These are phyloP conservation scores for Machimus rusticus DNA, from an alignment of 2,888 invertebrate species.

Conservation along the genomic window DNA sequence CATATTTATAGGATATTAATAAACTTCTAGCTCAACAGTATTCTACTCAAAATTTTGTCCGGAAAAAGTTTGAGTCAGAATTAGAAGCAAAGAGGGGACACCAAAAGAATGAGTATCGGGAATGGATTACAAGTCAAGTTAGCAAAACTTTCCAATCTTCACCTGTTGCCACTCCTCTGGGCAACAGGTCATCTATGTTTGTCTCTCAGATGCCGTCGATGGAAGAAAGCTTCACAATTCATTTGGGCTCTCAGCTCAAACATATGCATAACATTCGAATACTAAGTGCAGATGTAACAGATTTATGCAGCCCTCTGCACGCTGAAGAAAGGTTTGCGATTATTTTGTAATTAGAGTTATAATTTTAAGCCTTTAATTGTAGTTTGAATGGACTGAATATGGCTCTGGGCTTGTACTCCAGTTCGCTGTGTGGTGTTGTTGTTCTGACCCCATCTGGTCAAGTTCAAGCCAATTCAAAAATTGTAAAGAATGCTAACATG, in stretches of 20 bases:
- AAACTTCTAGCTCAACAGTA: slow-evolving; percentile 82
- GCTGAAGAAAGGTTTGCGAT: slow-evolving; percentile 58
- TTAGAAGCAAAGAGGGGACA: slow-evolving; percentile 84
- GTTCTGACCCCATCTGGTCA: slow-evolving; percentile 69
- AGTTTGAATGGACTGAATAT: slow-evolving; percentile 76
- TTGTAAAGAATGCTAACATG: slow-evolving; percentile 62
- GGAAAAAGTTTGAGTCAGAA: slow-evolving; percentile 85
- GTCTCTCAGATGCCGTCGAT: slow-evolving; percentile 64
- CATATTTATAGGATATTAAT: slow-evolving; percentile 72
- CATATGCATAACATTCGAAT: slow-evolving; percentile 98
- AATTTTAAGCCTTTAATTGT: slow-evolving; percentile 28
- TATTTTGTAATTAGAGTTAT: neutral
- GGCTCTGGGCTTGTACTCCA: slow-evolving; percentile 91
- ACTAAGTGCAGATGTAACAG: slow-evolving; percentile 82
- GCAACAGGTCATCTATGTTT: slow-evolving; percentile 63
- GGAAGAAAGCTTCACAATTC: slow-evolving; percentile 98
- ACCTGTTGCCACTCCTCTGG: slow-evolving; percentile 56
- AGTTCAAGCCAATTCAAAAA: slow-evolving; percentile 59
- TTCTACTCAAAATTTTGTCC: slow-evolving; percentile 82
- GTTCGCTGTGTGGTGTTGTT: slow-evolving; percentile 87
- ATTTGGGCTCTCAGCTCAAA: slow-evolving; percentile 96
- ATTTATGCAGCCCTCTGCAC: slow-evolving; percentile 73
- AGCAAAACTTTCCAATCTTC: slow-evolving; percentile 59
- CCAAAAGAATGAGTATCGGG: slow-evolving; percentile 85
- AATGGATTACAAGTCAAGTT: slow-evolving; percentile 76